Evolutionary conservation across 1,140 invertebrate genomes (phyloP), one percentile per base, ranked within the genome.

Genomic region (Zaprionus davidi): DNA sequence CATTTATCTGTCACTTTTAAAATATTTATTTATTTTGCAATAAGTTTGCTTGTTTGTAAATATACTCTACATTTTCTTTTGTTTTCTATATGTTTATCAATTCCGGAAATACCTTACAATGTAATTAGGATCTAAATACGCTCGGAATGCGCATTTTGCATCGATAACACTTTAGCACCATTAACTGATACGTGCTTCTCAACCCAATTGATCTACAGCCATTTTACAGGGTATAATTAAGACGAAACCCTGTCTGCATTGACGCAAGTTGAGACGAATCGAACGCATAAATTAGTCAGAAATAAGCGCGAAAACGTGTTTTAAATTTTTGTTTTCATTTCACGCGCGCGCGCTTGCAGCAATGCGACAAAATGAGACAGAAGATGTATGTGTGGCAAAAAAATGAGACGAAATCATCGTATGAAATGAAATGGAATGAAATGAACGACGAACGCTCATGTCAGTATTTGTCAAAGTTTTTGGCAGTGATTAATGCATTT

Each of bases 391-490:
- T 20, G 28, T 20, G 28, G 31, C 51, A 69, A 57, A 51, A 57
- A 69, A 57, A 51, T 55, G 67, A 71, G 57, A 55, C 58, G 62
- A 76, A 57, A 68, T 34, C 65, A 44, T 7, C 59, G 36, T 31
- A 69, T 28, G 67, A 71, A 60, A 64, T 58, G 76, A 76, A 55
- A 59, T 58, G 64, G 70, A 63, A 73, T 44, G 69, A 59, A 59
- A 69, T 70, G 67, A 78, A 82, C 71, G 71, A 76, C 64, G 79
- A 82, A 82, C 84, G 83, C 84, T 90, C 85, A 90, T 90, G 85
- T 90, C 85, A 90, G 81, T 90, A 90, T 90, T 90, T 90, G 85
- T 90, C 85, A 90, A 90, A 90, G 76, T 81, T 84, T 88, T 90
- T 88, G 85, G 76, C 85, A 90, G 71, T 90, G 85, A 90, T 90